These are phyloP conservation scores for Ochotona curzoniae DNA, from an alignment of 2,113 vertebrate species.

Conservation along the genomic window DNA sequence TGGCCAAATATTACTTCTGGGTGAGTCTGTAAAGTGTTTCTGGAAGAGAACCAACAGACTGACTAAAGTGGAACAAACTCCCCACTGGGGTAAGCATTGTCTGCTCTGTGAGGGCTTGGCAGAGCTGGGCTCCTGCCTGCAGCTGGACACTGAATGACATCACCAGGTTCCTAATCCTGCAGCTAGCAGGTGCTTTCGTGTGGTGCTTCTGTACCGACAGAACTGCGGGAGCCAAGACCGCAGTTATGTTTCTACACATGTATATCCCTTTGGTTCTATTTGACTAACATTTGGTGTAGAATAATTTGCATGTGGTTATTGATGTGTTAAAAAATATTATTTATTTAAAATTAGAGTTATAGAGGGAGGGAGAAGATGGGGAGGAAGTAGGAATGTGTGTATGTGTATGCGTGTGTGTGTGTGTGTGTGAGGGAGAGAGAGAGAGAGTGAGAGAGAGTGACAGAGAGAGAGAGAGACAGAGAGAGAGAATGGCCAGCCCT, in stretches of 20 bases:
- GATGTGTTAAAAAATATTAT: too few species aligned
- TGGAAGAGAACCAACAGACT: not conserved
- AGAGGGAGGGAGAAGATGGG: too few species aligned
- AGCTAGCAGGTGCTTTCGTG: not conserved
- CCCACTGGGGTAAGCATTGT: too few species aligned
- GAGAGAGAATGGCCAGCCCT: too few species aligned
- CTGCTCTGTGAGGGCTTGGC: rapidly evolving
- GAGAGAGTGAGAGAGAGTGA: too few species aligned
- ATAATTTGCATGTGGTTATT: too few species aligned
- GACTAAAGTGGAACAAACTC: not conserved
- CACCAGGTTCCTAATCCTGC: not conserved
- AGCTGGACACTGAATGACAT: not conserved
- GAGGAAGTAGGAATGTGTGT: too few species aligned
- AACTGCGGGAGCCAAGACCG: not conserved
- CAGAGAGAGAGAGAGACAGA: too few species aligned
- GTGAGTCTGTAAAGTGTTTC: not conserved
- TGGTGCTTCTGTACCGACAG: not conserved
- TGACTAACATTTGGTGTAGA: not conserved
- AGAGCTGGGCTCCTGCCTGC: not conserved
- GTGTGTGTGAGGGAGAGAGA: too few species aligned
- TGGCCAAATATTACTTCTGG: not conserved
- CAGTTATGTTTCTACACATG: not conserved
- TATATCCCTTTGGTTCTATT: too few species aligned
- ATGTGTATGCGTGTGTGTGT: too few species aligned
- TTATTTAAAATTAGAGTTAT: too few species aligned